Evolutionary conservation across 2,797 vertebrate species (phyloP).

Genomic region (Leucoraja ocellata): DNA sequence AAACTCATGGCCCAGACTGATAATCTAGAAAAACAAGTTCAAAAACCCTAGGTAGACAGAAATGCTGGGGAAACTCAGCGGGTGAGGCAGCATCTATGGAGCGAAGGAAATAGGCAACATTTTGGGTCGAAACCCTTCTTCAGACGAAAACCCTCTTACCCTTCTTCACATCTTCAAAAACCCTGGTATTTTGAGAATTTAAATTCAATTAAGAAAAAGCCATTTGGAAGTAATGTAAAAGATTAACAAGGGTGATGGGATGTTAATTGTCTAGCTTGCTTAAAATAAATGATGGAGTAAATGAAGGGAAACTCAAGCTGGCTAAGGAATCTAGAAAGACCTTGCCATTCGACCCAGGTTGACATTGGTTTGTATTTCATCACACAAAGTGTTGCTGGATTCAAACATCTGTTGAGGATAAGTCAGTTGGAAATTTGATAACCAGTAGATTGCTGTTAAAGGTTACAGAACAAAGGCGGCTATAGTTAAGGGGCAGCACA

Average conservation of each 20-base stretch:
- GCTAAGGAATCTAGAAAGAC: background rate
- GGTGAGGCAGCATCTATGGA: no score
- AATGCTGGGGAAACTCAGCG: no score
- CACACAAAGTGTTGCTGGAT: background rate
- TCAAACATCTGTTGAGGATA: background rate
- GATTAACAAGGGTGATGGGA: background rate
- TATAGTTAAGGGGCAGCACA: no score
- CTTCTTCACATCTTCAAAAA: background rate
- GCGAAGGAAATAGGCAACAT: no score
- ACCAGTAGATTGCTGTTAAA: background rate
- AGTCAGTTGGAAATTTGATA: background rate
- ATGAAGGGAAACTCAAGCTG: background rate
- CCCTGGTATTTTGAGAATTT: background rate
- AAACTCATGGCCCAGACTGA: background rate
- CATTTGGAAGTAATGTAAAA: background rate
- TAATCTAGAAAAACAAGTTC: background rate
- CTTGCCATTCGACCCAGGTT: background rate
- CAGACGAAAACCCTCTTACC: no score
- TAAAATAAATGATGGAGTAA: background rate
- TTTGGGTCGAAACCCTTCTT: no score
- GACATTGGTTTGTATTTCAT: background rate
- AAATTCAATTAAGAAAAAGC: conserved; percentile 1
- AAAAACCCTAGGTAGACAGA: background rate
- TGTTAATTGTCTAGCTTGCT: background rate
- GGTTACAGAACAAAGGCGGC: background rate